These are phyloP conservation scores for Allolobophora icterica DNA, from an alignment of 2,888 invertebrate species.

Conservation along the genomic window DNA sequence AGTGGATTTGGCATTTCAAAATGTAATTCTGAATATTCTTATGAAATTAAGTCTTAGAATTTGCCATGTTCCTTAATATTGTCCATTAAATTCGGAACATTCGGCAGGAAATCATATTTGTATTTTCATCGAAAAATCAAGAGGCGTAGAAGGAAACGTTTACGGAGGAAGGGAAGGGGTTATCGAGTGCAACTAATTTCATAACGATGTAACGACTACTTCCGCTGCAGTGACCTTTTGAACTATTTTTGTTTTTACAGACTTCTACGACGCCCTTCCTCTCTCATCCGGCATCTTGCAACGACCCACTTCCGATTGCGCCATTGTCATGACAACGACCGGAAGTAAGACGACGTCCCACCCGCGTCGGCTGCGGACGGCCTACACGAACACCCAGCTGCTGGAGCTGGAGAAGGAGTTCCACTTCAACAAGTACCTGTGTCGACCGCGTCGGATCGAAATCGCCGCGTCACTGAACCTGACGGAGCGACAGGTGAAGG, in stretches of 20 bases:
- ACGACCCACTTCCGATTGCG: neutral
- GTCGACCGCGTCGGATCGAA: neutral
- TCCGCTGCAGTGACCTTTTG: neutral
- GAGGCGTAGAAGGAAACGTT: no score
- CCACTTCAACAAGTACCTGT: constrained; percentile 14
- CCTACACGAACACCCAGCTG: neutral
- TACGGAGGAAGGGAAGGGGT: no score
- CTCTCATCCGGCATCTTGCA: neutral
- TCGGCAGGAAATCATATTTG: no score
- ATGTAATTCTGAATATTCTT: no score
- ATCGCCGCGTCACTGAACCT: neutral
- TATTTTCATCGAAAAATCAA: no score
- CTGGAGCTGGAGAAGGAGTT: neutral
- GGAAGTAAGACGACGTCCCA: neutral
- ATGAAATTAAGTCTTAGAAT: no score
- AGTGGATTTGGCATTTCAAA: no score
- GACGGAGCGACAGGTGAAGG: constrained; percentile 15
- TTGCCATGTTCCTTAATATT: no score
- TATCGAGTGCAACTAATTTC: no score
- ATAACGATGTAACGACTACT: no score
- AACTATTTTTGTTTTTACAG: neutral
- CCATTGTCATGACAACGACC: neutral
- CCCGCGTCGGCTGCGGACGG: constrained; percentile 12
- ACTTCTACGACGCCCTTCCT: neutral
- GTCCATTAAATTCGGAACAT: no score